phyloP scores from a whole-genome alignment of 2,888 invertebrate species.

The Tetragonula carbonaria region DNA sequence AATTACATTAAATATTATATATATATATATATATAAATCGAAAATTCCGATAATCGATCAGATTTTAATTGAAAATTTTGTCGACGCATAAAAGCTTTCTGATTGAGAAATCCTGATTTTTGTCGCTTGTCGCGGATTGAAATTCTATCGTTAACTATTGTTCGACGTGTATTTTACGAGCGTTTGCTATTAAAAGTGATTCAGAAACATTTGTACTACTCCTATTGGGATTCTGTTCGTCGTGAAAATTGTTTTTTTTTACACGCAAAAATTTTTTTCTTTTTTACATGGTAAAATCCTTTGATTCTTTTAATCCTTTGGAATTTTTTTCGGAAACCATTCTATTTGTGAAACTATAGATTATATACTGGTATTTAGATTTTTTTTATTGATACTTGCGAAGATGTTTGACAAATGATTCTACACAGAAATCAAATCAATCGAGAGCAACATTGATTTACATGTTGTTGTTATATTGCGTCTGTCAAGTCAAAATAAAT shows the following conservation, averaged over 20 bases:
- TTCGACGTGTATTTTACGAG: neutral
- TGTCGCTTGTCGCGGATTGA: neutral
- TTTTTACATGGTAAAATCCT: neutral
- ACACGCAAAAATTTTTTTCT: too few species aligned
- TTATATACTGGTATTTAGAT: too few species aligned
- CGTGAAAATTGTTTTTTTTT: neutral
- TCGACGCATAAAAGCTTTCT: neutral
- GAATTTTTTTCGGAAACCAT: neutral
- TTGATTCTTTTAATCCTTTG: neutral
- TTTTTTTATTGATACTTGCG: too few species aligned
- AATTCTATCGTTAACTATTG: neutral
- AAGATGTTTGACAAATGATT: too few species aligned
- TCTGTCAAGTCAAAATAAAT: too few species aligned
- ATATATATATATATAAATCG: too few species aligned
- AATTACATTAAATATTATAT: too few species aligned
- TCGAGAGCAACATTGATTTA: too few species aligned
- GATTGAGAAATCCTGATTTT: neutral
- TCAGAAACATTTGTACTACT: neutral
- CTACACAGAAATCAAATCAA: too few species aligned
- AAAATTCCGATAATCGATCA: neutral
- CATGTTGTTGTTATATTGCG: too few species aligned
- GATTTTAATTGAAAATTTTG: neutral
- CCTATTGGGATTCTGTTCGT: neutral
- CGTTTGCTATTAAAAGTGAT: neutral
- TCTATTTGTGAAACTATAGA: too few species aligned